phyloP scores from a whole-genome alignment of 2,797 vertebrate genomes.

The Alcedo quadribrachys region DNA sequence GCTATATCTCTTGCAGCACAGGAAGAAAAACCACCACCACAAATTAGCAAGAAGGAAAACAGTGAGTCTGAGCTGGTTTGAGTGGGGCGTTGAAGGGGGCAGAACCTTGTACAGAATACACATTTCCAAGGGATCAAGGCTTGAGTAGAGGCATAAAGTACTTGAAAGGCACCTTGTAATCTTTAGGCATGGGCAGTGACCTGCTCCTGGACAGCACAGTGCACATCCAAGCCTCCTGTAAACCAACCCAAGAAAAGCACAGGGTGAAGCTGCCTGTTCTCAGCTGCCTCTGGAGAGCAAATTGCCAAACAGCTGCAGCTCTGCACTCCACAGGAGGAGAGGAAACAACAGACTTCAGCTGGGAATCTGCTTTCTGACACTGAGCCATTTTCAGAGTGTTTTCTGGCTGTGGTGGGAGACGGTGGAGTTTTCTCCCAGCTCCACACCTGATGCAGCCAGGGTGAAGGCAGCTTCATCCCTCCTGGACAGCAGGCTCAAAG shows the following conservation, averaged over 20 bases:
- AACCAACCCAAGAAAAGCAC: background rate
- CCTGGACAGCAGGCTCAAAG: background rate
- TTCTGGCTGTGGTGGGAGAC: background rate
- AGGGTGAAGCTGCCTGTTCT: background rate
- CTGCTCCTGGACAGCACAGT: too few species aligned
- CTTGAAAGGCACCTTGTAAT: background rate
- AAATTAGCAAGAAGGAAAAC: background rate
- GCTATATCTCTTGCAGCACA: background rate
- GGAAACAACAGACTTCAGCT: background rate
- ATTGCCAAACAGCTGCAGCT: background rate
- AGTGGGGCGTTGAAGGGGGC: background rate
- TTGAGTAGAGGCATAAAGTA: background rate
- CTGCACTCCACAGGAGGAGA: background rate
- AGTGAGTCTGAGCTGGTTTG: background rate
- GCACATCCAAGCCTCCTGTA: accelerated
- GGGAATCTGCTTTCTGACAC: background rate
- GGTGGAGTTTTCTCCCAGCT: background rate
- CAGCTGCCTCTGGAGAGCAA: background rate
- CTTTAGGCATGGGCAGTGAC: background rate
- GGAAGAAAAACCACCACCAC: background rate
- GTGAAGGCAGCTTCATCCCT: background rate
- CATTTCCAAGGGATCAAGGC: background rate
- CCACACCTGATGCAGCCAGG: background rate
- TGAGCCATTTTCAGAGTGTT: background rate
- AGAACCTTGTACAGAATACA: background rate